A percentile compares a stretch with the other conserved stretches of the same genome.
Conservation (phyloP, 2,113 vertebrate species). For the Microcebus ravelobensis region DNA sequence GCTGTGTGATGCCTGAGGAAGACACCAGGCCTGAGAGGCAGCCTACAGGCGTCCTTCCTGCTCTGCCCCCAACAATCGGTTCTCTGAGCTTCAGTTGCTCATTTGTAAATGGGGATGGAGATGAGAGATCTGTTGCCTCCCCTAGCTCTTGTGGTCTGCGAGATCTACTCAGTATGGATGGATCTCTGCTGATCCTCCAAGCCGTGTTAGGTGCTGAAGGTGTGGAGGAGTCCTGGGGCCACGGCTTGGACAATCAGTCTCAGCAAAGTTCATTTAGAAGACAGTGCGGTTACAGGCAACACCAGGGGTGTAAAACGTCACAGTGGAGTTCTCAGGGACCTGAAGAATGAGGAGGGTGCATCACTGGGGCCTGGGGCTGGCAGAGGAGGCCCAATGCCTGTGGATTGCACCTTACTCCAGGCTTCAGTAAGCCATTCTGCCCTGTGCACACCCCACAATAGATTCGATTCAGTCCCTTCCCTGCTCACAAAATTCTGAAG, state of each 20-base stretch:
- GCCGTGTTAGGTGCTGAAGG: not conserved
- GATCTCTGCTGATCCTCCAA: not conserved
- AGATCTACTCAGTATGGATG: not conserved
- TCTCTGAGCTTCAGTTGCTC: not conserved
- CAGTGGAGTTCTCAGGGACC: not conserved
- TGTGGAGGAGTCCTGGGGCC: not conserved
- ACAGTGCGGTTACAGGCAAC: not conserved
- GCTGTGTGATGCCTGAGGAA: not conserved
- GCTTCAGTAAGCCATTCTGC: not conserved
- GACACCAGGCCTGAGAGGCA: not conserved
- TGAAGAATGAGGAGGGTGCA: not conserved
- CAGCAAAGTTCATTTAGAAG: not conserved
- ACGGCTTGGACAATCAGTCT: not conserved
- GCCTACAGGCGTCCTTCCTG: not conserved
- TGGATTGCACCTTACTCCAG: not conserved
- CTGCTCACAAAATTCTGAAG: not conserved
- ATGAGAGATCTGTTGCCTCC: not conserved
- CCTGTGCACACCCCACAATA: not conserved
- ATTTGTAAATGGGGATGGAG: not conserved
- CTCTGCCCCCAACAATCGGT: not conserved
- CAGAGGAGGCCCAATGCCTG: not conserved
- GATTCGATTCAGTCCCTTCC: not conserved
- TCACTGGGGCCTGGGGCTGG: not conserved
- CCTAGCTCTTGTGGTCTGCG: not conserved
- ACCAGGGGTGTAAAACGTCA: not conserved